Percentiles rank a stretch among this genome's conserved stretches.
These are phyloP conservation scores for Hypercompe scribonia DNA, from an alignment of 2,888 invertebrate species.

Conservation along the genomic window DNA sequence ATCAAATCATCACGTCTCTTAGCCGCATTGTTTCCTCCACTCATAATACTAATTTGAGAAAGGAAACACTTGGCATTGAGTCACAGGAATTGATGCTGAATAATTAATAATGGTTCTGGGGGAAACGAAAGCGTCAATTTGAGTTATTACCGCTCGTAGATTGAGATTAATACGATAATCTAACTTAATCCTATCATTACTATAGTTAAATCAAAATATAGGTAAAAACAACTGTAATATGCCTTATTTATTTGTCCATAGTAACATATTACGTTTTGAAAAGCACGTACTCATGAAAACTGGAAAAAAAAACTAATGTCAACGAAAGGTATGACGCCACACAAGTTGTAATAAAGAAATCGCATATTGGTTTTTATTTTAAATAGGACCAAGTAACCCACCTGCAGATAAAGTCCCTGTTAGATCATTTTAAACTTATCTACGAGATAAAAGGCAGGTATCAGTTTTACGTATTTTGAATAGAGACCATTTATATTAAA, in stretches of 20 bases:
- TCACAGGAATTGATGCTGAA: slow-evolving; percentile 72
- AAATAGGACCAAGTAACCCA: too few relatives aligned
- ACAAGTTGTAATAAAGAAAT: too few relatives aligned
- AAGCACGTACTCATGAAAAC: neutral
- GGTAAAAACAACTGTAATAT: neutral
- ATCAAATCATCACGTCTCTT: slow-evolving; percentile 63
- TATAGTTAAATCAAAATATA: neutral
- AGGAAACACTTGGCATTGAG: slow-evolving; percentile 60
- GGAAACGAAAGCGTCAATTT: slow-evolving; percentile 24
- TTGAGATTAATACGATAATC: slow-evolving; percentile 31
- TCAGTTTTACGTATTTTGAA: too few relatives aligned
- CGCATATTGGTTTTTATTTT: too few relatives aligned
- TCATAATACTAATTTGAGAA: slow-evolving; percentile 65
- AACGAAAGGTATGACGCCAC: too few relatives aligned
- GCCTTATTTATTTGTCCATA: neutral
- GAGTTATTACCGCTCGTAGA: slow-evolving; percentile 39
- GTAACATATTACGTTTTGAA: neutral
- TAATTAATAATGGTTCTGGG: slow-evolving; percentile 66
- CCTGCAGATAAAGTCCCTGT: too few relatives aligned
- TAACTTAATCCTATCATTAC: slow-evolving; percentile 26
- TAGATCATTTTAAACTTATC: too few relatives aligned
- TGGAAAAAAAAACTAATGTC: too few relatives aligned
- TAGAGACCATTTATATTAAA: too few relatives aligned
- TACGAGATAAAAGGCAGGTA: too few relatives aligned
- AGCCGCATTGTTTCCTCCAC: slow-evolving; percentile 69